Conservation (phyloP, 1,140 invertebrate genomes). For the Cherax destructor region DNA sequence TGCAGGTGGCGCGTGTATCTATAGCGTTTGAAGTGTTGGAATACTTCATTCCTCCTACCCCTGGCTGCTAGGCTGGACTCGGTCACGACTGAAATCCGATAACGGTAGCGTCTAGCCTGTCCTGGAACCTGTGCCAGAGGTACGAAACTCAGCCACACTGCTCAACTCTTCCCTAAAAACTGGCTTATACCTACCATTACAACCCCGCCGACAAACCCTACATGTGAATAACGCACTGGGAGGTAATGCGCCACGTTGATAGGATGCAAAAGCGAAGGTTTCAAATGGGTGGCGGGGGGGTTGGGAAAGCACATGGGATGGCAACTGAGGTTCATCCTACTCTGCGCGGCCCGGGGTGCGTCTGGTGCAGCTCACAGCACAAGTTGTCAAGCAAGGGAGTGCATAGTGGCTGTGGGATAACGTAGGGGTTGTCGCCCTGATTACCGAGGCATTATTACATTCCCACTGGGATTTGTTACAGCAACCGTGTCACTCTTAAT, state of each 20-base stretch:
- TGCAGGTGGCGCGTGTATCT: neutral
- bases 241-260: neutral
- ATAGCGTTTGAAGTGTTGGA: constrained; percentile 51
- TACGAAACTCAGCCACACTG: neutral
- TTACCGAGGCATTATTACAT: constrained; percentile 50
- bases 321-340: constrained; percentile 61
- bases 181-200: neutral
- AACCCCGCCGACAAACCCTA: neutral
- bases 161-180: neutral
- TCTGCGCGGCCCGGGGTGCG: constrained; percentile 50
- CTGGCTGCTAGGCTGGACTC: constrained; percentile 32
- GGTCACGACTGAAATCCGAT: constrained; percentile 70
- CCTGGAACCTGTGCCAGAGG: constrained; percentile 48
- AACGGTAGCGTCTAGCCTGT: constrained; percentile 67
- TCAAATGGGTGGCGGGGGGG: constrained; percentile 19
- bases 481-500: constrained; percentile 49
- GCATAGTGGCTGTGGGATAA: constrained; percentile 54
- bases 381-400: constrained; percentile 52
- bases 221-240: neutral
- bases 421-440: constrained; percentile 46
- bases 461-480: constrained; percentile 42
- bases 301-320: constrained; percentile 17
- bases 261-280: neutral
- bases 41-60: constrained; percentile 63
- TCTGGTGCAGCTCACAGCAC: constrained; percentile 50